These are phyloP conservation scores for Aptenodytes forsteri DNA, from an alignment of 2,113 vertebrate genomes.

Conservation along the genomic window DNA sequence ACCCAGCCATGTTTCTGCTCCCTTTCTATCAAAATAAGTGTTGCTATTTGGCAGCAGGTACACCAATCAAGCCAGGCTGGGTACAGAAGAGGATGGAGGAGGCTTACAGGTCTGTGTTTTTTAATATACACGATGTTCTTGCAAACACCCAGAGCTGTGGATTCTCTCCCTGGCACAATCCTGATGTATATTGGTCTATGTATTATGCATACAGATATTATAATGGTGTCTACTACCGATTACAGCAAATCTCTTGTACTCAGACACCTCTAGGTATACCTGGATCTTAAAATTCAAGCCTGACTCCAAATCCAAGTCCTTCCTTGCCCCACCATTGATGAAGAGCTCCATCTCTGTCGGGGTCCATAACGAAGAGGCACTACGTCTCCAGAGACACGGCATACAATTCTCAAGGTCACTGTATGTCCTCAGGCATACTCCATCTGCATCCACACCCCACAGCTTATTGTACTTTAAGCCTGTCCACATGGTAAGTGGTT, in stretches of 20 bases:
- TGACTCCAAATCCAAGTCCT: background rate
- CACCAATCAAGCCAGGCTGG: background rate
- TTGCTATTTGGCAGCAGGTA: background rate
- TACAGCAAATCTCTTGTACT: background rate
- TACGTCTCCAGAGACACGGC: background rate
- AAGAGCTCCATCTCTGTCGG: constrained; percentile 6
- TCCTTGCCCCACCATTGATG: background rate
- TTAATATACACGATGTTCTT: background rate
- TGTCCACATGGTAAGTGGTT: constrained; percentile 51
- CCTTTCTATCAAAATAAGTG: background rate
- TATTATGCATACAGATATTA: background rate
- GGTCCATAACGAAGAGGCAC: background rate
- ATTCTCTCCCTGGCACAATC: background rate
- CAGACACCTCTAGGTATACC: background rate
- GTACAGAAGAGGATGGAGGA: background rate
- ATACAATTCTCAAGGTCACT: constrained; percentile 41
- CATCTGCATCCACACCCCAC: constrained; percentile 46
- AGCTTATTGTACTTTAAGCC: constrained; percentile 52
- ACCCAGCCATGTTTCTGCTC: background rate
- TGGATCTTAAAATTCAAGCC: background rate
- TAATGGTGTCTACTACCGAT: background rate
- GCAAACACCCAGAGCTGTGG: background rate
- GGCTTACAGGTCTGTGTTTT: background rate
- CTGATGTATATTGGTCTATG: background rate
- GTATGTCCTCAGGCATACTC: constrained; percentile 6